Conservation (phyloP, 2,888 invertebrate genomes). For the Odiellus spinosus region DNA sequence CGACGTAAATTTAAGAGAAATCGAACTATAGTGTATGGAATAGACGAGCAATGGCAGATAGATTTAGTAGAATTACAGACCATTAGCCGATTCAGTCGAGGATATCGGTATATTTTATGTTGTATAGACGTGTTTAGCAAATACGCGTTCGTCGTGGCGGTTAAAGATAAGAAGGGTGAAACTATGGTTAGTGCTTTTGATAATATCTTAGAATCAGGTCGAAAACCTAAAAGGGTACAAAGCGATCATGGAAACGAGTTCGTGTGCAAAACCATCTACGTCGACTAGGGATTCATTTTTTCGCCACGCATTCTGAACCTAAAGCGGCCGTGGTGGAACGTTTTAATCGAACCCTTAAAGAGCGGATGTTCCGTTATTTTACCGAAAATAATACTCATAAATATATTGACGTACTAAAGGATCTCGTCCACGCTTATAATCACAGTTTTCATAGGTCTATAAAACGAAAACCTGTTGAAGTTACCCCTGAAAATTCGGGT, state of each 20-base stretch:
- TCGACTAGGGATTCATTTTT: constrained; percentile 17
- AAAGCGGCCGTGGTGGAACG: constrained; percentile 25
- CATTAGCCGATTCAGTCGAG: constrained; percentile 16
- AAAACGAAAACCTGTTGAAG: constrained; percentile 1
- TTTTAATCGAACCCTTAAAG: constrained; percentile 24
- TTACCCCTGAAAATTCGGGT: background rate
- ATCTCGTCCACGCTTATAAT: constrained; percentile 6
- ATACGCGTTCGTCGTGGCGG: constrained; percentile 18
- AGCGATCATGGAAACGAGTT: constrained; percentile 21
- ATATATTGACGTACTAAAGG: constrained; percentile 14
- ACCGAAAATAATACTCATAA: constrained; percentile 17
- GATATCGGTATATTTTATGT: constrained; percentile 17
- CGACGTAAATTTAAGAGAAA: background rate
- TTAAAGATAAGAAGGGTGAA: constrained; percentile 18
- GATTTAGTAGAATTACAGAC: constrained; percentile 18
- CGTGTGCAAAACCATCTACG: constrained; percentile 14
- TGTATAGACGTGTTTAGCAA: constrained; percentile 21
- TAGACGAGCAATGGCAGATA: constrained; percentile 19
- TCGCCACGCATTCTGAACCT: constrained; percentile 21
- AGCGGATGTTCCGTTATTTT: constrained; percentile 19
- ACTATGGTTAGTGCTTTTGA: constrained; percentile 11
- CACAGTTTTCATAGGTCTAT: constrained; percentile 4
- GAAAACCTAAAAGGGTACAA: constrained; percentile 15
- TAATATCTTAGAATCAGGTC: constrained; percentile 7
- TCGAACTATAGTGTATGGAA: constrained; percentile 10